Conservation (phyloP, 2,888 invertebrate species). For the Slavum lentiscoides region DNA sequence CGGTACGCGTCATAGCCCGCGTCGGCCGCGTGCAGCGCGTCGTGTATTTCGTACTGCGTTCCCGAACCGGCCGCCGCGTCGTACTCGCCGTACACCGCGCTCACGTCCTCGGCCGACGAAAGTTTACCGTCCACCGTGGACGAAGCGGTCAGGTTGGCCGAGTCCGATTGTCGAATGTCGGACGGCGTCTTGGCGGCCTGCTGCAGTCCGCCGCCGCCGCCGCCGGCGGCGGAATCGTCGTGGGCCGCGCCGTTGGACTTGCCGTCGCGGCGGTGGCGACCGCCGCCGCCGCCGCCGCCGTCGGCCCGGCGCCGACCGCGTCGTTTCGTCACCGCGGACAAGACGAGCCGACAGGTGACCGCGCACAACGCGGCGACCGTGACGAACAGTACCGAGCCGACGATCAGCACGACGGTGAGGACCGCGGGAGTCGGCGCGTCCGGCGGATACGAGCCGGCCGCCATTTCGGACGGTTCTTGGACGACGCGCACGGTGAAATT, state of each 20-base stretch:
- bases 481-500: constrained; percentile 81
- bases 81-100: constrained; percentile 41
- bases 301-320: not conserved
- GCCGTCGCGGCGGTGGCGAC: not conserved
- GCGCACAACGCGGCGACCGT: constrained; percentile 1
- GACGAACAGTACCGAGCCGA: constrained; percentile 10
- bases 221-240: not conserved
- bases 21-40: constrained; percentile 4
- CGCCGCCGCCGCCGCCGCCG: not conserved
- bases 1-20: constrained; percentile 28
- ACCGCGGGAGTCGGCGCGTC: not conserved
- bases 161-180: constrained; percentile 39
- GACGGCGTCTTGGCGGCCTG: constrained; percentile 14
- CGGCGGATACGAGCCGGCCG: constrained; percentile 43
- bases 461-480: constrained; percentile 62
- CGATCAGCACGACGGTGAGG: not conserved
- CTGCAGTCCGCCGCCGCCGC: not conserved
- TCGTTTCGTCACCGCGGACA: not conserved
- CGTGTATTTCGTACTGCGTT: constrained; percentile 13
- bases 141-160: constrained; percentile 35
- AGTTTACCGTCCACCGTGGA: constrained; percentile 34
- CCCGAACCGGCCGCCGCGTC: not conserved
- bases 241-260: not conserved
- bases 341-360: not conserved
- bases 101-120: constrained; percentile 40